Evolutionary conservation across 2,888 invertebrate species (phyloP), one percentile per base, ranked within the genome.

Genomic region (Diarsia rubi): DNA sequence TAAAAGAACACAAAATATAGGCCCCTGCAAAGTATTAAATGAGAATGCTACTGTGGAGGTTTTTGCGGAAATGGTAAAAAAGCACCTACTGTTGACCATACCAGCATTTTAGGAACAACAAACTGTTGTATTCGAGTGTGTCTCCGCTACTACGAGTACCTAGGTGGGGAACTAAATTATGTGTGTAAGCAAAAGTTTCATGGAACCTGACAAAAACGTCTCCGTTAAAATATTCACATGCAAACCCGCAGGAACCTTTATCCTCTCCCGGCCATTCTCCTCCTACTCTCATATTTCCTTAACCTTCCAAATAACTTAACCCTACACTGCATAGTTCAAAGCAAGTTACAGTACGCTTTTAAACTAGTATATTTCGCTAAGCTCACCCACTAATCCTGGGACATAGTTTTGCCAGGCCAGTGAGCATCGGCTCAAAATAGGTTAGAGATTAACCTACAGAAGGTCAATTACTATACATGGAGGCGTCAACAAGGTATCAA

Each of bases 381-480:
- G 74, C 70, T 69, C 81, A 63, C 54, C 75, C 69, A 80, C 74
- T 88, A 87, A 87, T 84, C 85, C 82, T 64, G 74, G 75, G 80
- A 76, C 83, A 82, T 74, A 76, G 84, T 85, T 83, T 86, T 88
- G 78, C 80, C 89, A 82, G 82, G 69, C 86, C 88, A 89, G 64
- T 88, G 87, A 79, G 66, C 59, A 64, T 31, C n/a, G 52, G 54
- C 62, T 24, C 16, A 8, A 42, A 42, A 31, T 57, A 49, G 24
- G 9, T 4, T 4, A 1, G 0, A 16, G 42, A 42, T 8, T 9
- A 16, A 62, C 42, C 14, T 8, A 8, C 80, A 79, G 80, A 63
- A 63, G 63, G 47, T 3, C 54, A 14, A 14, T 19, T 54, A n/a
- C 14, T 9, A 1, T 12, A 49, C 2, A 49, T 59, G 0, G 1